phyloP scores from a whole-genome alignment of 2,113 vertebrate species.

The Sardina pilchardus region DNA sequence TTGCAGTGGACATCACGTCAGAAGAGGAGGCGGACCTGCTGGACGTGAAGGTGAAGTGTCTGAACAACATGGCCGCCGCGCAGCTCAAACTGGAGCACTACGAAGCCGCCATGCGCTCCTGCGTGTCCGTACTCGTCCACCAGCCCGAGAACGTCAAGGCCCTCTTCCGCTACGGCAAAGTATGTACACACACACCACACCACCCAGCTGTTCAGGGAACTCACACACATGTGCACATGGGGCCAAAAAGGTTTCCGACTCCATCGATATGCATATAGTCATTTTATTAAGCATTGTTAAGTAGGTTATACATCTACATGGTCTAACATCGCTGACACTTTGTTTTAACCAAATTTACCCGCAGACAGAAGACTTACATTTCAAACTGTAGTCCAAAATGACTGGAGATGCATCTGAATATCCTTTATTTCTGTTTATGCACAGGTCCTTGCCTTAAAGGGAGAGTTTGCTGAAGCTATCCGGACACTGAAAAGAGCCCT shows the following conservation, averaged over 20 bases:
- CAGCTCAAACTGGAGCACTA: conserved; percentile 94
- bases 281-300: neutral
- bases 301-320: neutral
- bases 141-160: conserved; percentile 94
- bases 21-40: conserved; percentile 86
- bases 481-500: conserved; percentile 83
- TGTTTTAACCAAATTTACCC: neutral
- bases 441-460: conserved; percentile 90
- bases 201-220: neutral
- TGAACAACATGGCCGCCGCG: conserved; percentile 96
- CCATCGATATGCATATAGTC: too few species aligned
- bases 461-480: conserved; percentile 88
- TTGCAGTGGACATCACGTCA: conserved; percentile 81
- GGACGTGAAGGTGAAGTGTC: conserved; percentile 92
- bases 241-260: too few species aligned
- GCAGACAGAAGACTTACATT: neutral
- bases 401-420: neutral
- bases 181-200: conserved; percentile 61
- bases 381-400: neutral
- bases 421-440: conserved; percentile 20
- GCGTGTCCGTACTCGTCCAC: conserved; percentile 82
- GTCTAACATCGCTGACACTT: neutral
- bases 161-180: conserved; percentile 96
- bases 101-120: conserved; percentile 88
- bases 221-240: neutral